A percentile compares a stretch with the other conserved stretches of the same genome.
Conservation (phyloP, 2,888 invertebrate genomes). For the Meiosimyza platycephala region DNA sequence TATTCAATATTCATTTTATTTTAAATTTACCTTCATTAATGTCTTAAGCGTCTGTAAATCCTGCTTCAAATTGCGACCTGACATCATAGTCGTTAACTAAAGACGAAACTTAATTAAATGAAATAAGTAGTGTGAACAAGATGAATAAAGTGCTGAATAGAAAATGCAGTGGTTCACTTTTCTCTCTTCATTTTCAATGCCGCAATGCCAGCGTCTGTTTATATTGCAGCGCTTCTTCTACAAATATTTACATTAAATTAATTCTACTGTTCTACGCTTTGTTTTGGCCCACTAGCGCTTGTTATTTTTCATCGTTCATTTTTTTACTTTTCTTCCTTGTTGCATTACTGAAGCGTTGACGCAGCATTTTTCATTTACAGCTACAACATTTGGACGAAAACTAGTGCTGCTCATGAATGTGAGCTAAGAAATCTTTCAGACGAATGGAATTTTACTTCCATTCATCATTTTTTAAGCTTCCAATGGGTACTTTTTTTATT, state of each 20-base stretch:
- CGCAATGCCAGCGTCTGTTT: conserved; percentile 3
- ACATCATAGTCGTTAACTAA: conserved; percentile 5
- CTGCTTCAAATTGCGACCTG: conserved; percentile 7
- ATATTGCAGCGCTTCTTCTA: conserved; percentile 21
- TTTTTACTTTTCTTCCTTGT: background rate
- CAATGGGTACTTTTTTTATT: too few relatives aligned
- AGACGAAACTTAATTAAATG: conserved; percentile 13
- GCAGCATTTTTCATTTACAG: too few relatives aligned
- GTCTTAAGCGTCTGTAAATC: background rate
- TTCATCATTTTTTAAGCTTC: conserved; percentile 15
- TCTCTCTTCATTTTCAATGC: too few relatives aligned
- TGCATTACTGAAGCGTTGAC: too few relatives aligned
- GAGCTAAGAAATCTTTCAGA: conserved; percentile 1
- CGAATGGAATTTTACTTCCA: conserved; percentile 6
- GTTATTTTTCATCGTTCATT: background rate
- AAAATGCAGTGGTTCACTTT: background rate
- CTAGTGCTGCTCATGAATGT: background rate
- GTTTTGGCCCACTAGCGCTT: background rate
- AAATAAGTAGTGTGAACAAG: conserved; percentile 4
- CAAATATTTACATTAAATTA: conserved; percentile 40
- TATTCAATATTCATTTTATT: background rate
- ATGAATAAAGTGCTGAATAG: background rate
- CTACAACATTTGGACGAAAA: background rate
- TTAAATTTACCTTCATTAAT: background rate
- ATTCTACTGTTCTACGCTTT: conserved; percentile 25